Base-by-base conservation (phyloP, 2,113 vertebrate species). In the Gymnarchus niloticus region DNA sequence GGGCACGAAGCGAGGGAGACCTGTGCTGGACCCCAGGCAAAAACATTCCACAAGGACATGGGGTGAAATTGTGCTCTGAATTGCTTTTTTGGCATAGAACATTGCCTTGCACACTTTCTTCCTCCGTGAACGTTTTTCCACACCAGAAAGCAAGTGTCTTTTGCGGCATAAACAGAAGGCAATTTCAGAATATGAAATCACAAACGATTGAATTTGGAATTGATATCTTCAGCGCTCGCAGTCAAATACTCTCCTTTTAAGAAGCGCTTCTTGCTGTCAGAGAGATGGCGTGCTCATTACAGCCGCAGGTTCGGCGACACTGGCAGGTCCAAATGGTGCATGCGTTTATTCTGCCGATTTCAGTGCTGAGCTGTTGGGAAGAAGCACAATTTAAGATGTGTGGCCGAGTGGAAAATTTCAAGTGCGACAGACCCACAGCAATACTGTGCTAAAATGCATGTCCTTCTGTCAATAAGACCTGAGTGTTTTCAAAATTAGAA, bases 381-480 rank as follows among this genome's bases (percentile, higher is more conserved):
- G 82, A 65, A 86, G 81, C 61, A 84, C 87, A 87, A 88, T 90
- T 88, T 91, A 78, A 90, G 73, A 87, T 90, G 85, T 91, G 90
- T 88, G 88, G 77, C 84, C 82, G 85, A 88, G 90, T 84, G 87
- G 89, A 92, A 93, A 90, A 90, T 90, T 51, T 78, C 83, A 89
- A 83, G 86, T 88, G 78, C 83, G 81, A 89, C 59, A 86, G 85
- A 88, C 21, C 69, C 87, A 57, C 33, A 85, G 33, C 73, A 76
- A 88, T 61, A 78, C 65, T 81, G 84, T 25, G 28, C 76, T 44
- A 69, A 61, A 85, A 87, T 84, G 54, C 57, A 21, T 76, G 69
- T 81, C 33, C 80, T 52, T 77, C 56, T 73, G 51, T 52, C 83
- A 84, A 49, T 76, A 41, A 44, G 48, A 19, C 23, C 86, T 59